phyloP scores from a whole-genome alignment of 2,888 invertebrate species.

The Nipponacmea schrenckii region DNA sequence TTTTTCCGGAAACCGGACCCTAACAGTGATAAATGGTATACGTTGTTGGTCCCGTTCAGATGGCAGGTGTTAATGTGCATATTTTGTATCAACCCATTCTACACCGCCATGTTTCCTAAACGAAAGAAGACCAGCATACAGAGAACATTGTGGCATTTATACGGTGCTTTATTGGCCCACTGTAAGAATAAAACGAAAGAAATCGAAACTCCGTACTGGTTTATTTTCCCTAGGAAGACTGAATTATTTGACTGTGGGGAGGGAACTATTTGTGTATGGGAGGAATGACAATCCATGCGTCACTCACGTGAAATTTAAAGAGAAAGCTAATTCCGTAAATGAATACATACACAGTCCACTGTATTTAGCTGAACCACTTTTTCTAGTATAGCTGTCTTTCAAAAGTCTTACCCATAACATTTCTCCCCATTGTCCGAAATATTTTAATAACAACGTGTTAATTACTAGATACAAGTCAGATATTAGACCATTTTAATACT shows the following conservation, averaged over 20 bases:
- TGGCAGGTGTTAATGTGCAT: conserved; percentile 46
- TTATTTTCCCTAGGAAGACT: no score
- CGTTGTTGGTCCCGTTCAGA: conserved; percentile 46
- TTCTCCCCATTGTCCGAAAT: no score
- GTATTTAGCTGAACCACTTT: conserved; percentile 18
- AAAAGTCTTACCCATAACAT: no score
- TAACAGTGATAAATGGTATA: conserved; percentile 41
- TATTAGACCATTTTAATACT: no score
- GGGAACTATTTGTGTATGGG: no score
- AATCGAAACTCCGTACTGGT: no score
- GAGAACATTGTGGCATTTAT: conserved; percentile 81
- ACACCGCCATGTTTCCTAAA: conserved; percentile 17
- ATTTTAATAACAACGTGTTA: no score
- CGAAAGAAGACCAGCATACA: conserved; percentile 12
- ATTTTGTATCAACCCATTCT: conserved; percentile 41
- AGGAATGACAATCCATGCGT: no score
- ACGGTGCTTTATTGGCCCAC: conserved; percentile 90
- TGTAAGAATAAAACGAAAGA: conserved; percentile 71
- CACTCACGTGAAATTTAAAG: conserved; percentile 32
- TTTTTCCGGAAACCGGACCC: conserved; percentile 46
- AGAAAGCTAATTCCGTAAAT: conserved; percentile 20
- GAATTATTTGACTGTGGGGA: no score
- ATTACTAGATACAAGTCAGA: no score
- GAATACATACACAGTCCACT: no score
- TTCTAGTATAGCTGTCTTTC: no score